These are phyloP conservation scores for Mamestra brassicae DNA, from an alignment of 2,888 invertebrate species.

Conservation along the genomic window DNA sequence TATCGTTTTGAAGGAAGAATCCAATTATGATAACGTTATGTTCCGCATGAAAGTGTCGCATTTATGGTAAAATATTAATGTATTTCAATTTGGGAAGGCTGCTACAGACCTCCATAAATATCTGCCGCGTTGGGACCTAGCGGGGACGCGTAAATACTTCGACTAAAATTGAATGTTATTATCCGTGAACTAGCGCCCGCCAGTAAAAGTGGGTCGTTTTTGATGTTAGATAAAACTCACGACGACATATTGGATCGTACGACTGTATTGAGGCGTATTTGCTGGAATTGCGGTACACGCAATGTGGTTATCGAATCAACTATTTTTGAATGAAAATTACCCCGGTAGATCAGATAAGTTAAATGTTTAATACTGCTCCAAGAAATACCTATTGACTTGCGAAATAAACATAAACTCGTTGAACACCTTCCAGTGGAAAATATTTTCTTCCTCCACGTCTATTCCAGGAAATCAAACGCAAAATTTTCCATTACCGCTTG, in stretches of 20 bases:
- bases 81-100: slow-evolving; percentile 90
- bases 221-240: slow-evolving; percentile 71
- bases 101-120: slow-evolving; percentile 90
- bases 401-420: neutral
- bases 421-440: slow-evolving; percentile 4
- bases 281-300: slow-evolving; percentile 17
- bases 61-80: slow-evolving; percentile 91
- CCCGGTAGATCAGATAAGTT: neutral
- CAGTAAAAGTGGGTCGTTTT: slow-evolving; percentile 71
- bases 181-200: slow-evolving; percentile 79
- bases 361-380: neutral
- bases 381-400: neutral
- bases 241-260: slow-evolving; percentile 50
- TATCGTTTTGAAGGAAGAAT: slow-evolving; percentile 86
- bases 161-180: slow-evolving; percentile 89
- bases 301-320: neutral
- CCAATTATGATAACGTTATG: slow-evolving; percentile 90
- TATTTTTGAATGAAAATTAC: slow-evolving; percentile 5
- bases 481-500: slow-evolving; percentile 52
- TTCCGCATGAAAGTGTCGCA: slow-evolving; percentile 90
- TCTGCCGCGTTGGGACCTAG: slow-evolving; percentile 83
- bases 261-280: slow-evolving; percentile 44
- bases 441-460: slow-evolving; percentile 9
- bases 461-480: slow-evolving; percentile 34
- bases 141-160: slow-evolving; percentile 88